A percentile compares a stretch with the other conserved stretches of the same genome.
These are phyloP conservation scores for Lasius platythorax DNA, from an alignment of 2,888 invertebrate genomes.

Conservation along the genomic window DNA sequence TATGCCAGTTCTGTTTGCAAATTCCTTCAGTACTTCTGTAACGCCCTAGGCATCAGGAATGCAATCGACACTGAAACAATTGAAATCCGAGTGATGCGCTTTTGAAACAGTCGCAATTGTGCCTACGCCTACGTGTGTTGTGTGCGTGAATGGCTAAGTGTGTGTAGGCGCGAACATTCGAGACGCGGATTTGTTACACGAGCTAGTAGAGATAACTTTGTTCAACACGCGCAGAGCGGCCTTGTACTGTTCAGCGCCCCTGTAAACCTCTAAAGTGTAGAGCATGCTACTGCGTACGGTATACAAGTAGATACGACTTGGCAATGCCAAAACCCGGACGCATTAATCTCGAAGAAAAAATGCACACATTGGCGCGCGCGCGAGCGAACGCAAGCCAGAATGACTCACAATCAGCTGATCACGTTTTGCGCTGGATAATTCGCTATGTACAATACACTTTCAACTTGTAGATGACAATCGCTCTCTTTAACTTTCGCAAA, in stretches of 20 bases:
- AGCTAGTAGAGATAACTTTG: slow-evolving; percentile 46
- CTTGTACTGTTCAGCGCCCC: background rate
- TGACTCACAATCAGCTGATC: background rate
- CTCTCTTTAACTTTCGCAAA: background rate
- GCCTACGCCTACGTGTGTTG: too few relatives aligned
- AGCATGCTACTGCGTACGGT: background rate
- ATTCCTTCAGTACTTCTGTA: slow-evolving; percentile 27
- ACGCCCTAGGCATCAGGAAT: slow-evolving; percentile 27
- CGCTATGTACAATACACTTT: slow-evolving; percentile 57
- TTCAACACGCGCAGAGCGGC: slow-evolving; percentile 13
- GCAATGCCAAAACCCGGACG: slow-evolving; percentile 27
- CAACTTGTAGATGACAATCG: slow-evolving; percentile 25
- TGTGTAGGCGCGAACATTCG: slow-evolving; percentile 28
- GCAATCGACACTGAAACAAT: slow-evolving; percentile 40
- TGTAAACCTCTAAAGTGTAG: slow-evolving; percentile 24
- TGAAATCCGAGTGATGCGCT: slow-evolving; percentile 38
- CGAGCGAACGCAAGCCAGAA: background rate
- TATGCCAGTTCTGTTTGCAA: slow-evolving; percentile 1
- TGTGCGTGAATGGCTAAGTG: background rate
- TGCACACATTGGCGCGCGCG: too few relatives aligned
- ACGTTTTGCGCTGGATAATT: slow-evolving; percentile 37
- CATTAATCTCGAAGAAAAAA: slow-evolving; percentile 34
- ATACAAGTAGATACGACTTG: background rate
- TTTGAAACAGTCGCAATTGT: slow-evolving; percentile 10
- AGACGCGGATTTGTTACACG: slow-evolving; percentile 45